Percentiles rank a stretch among this genome's conserved stretches.
Conservation (phyloP, 2,797 vertebrate genomes). For the Ptychadena robeensis region DNA sequence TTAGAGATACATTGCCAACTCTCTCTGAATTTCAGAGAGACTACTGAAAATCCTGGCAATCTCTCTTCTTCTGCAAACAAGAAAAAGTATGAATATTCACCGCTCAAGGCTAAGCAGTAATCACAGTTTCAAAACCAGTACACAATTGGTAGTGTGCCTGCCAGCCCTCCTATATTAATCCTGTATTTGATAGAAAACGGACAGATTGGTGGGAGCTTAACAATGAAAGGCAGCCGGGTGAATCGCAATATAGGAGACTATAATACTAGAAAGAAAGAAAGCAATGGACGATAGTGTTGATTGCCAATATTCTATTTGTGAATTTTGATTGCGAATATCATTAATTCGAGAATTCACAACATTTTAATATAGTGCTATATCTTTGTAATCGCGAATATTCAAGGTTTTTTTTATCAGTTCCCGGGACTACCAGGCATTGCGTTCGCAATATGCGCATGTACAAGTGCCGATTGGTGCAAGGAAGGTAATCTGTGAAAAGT, state of each 20-base stretch:
- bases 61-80: conserved; percentile 46
- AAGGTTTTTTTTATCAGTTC: too few relatives aligned
- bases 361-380: too few relatives aligned
- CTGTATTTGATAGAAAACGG: conserved; percentile 31
- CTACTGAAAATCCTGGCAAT: conserved; percentile 58
- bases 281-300: conserved; percentile 18
- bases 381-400: too few relatives aligned
- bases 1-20: conserved; percentile 56
- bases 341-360: too few relatives aligned
- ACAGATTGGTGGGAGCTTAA: conserved; percentile 30
- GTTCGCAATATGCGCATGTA: too few relatives aligned
- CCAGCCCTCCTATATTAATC: conserved; percentile 54
- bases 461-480: too few relatives aligned
- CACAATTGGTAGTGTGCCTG: conserved; percentile 49
- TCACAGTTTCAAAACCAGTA: conserved; percentile 58
- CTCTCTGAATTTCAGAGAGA: conserved; percentile 40
- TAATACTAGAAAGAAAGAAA: background rate
- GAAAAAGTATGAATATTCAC: conserved; percentile 59
- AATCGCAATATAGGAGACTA: conserved; percentile 1
- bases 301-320: too few relatives aligned
- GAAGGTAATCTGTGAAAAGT: too few relatives aligned
- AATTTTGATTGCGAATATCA: too few relatives aligned
- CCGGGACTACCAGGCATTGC: too few relatives aligned
- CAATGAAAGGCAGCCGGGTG: conserved; percentile 11
- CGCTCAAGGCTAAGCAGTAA: conserved; percentile 58